These are phyloP conservation scores for Chaenocephalus aceratus DNA, from an alignment of 2,113 vertebrate genomes.

Conservation along the genomic window DNA sequence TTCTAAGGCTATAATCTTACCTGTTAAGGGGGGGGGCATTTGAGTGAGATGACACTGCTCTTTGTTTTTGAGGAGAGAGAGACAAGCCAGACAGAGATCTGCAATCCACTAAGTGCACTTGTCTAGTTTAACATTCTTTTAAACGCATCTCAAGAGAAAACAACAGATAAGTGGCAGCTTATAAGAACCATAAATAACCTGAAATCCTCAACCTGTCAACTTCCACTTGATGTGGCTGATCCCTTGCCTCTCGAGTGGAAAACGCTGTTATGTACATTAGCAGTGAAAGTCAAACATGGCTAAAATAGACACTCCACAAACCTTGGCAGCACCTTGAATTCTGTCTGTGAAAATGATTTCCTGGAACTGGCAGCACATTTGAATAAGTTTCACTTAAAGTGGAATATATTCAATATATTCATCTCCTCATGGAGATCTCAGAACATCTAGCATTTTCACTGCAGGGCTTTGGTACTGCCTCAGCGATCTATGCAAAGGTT, in stretches of 20 bases:
- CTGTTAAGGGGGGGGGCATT: too few species aligned
- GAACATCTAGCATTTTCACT: conserved; percentile 25
- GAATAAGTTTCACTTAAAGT: conserved; percentile 16
- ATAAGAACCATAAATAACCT: background rate
- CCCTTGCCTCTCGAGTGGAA: background rate
- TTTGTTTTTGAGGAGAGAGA: too few species aligned
- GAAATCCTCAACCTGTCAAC: conserved; percentile 1
- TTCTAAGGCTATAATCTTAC: too few species aligned
- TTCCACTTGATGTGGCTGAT: conserved; percentile 6
- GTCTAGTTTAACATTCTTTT: too few species aligned
- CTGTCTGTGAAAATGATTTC: background rate
- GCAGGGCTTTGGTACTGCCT: conserved; percentile 17
- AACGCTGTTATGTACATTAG: background rate
- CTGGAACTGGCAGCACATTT: background rate
- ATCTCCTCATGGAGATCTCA: conserved; percentile 1
- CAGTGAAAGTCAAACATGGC: conserved; percentile 9
- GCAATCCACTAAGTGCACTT: too few species aligned
- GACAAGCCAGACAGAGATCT: too few species aligned
- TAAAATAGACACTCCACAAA: conserved; percentile 19
- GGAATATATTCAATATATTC: conserved; percentile 10
- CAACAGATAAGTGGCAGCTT: background rate
- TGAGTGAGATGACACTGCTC: too few species aligned
- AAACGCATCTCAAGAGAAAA: conserved; percentile 2
- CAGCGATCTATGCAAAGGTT: conserved; percentile 27
- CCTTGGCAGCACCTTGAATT: background rate